Base-by-base conservation (phyloP, 2,797 vertebrate species). In the Nannoperca obscura region DNA sequence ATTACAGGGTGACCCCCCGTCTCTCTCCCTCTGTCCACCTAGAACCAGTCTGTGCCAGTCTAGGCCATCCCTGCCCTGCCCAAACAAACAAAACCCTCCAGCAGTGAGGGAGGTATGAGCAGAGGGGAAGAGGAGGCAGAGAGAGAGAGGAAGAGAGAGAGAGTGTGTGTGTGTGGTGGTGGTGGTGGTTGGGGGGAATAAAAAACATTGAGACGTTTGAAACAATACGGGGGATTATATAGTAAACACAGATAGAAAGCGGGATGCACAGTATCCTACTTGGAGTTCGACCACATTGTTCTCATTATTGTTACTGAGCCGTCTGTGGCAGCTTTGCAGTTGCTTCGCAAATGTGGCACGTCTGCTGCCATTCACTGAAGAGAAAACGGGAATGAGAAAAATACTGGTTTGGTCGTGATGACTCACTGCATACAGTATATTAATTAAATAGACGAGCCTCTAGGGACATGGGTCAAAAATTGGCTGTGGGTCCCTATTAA, bases 1-100 rank as follows among this genome's bases (percentile, higher is more conserved):
- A 80, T 85, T 88, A 87, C 73, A 63, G 86, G 80, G 71, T 72
- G 65, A 72, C 3, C 27, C 65, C 49, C 53, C 32, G 55, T 79
- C 20, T 54, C 71, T 55, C 19, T 46, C 50, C 50, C 74, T 63
- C 67, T 27, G 63, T 91, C 91, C 92, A 92, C 90, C 89, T 88
- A 81, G 90, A 95, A 95, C 94, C 95, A 95, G 95, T 92, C 93
- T 94, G 94, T 94, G 90, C 95, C 94, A 94, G 94, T 93, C 89
- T 87, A 90, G 91, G 87, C 88, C 87, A 86, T 92, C 92, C 86
- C 93, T 86, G 86, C 92, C 91, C 92, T 81, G 78, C 75, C 85
- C 83, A 86, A 79, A 90, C 91, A 93, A 91, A 94, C 83, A 91
- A 86, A 80, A 78, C 82, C 81, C 70, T 82, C 71, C 83, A 84